Conservation (phyloP, 1,140 invertebrate species). For the Holcopasites calliopsidis region DNA sequence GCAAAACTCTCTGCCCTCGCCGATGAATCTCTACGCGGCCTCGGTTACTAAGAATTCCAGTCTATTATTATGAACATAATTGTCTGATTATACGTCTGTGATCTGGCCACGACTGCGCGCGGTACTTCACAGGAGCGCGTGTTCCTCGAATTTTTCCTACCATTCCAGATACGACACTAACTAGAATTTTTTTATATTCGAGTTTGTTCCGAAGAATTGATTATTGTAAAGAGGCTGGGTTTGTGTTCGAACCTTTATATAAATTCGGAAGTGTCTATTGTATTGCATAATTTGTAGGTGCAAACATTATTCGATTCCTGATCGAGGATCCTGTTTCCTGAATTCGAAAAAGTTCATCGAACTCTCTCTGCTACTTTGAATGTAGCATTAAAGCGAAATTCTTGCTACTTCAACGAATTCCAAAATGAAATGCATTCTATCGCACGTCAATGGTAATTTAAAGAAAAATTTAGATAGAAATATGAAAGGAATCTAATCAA, state of each 20-base stretch:
- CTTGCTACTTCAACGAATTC: too few relatives aligned
- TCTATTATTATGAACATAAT: constrained; percentile 57
- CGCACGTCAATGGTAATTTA: too few relatives aligned
- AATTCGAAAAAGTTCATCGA: neutral
- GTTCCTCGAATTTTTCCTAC: neutral
- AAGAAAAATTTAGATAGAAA: too few relatives aligned
- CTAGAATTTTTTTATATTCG: neutral
- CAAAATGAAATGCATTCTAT: too few relatives aligned
- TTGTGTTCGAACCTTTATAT: too few relatives aligned
- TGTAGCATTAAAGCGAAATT: neutral
- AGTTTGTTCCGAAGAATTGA: neutral
- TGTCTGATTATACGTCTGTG: constrained; percentile 60
- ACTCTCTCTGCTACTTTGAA: neutral
- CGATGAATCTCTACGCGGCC: constrained; percentile 19
- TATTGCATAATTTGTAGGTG: neutral
- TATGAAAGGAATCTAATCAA: too few relatives aligned
- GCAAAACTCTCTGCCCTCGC: constrained; percentile 13
- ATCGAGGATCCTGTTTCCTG: neutral
- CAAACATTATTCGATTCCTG: neutral
- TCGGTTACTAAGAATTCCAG: constrained; percentile 48
- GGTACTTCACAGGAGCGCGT: neutral
- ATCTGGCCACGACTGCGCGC: constrained; percentile 11
- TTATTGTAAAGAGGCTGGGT: too few relatives aligned
- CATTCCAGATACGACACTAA: neutral
- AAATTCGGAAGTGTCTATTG: too few relatives aligned